phyloP scores from a whole-genome alignment of 1,140 invertebrate species.

The Neoseiulus cucumeris region DNA sequence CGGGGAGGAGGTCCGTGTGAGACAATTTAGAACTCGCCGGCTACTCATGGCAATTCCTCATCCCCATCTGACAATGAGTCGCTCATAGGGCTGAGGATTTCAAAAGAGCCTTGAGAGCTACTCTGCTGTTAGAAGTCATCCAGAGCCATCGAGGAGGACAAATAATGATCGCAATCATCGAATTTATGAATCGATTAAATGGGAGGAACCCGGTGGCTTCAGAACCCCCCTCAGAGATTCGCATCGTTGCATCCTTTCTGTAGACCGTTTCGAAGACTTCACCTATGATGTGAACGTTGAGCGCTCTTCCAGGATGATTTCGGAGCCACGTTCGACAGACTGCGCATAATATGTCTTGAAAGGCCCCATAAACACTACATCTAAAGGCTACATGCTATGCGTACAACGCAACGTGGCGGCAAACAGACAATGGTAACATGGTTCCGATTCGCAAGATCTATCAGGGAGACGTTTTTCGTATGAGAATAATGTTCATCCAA shows the following conservation, averaged over 20 bases:
- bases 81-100: too few relatives aligned
- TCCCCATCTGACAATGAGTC: too few relatives aligned
- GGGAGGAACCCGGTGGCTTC: constrained; percentile 25
- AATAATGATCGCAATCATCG: too few relatives aligned
- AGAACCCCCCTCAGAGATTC: constrained; percentile 26
- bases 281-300: constrained; percentile 21
- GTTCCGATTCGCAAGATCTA: constrained; percentile 36
- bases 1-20: too few relatives aligned
- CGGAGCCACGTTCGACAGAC: constrained; percentile 23
- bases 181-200: too few relatives aligned
- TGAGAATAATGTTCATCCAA: constrained; percentile 27
- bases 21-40: too few relatives aligned
- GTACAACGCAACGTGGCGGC: constrained; percentile 26
- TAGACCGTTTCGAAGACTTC: constrained; percentile 24
- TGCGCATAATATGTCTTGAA: constrained; percentile 25
- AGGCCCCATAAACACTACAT: constrained; percentile 25
- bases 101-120: too few relatives aligned
- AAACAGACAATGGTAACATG: constrained; percentile 31
- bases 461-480: constrained; percentile 25
- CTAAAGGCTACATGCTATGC: constrained; percentile 27
- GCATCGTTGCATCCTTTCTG: constrained; percentile 23
- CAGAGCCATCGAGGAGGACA: too few relatives aligned
- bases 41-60: too few relatives aligned
- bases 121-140: too few relatives aligned
- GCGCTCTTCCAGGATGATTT: constrained; percentile 20